Base-by-base conservation (phyloP, 92 coral and sea anemone species). In the Nematostella vectensis region DNA sequence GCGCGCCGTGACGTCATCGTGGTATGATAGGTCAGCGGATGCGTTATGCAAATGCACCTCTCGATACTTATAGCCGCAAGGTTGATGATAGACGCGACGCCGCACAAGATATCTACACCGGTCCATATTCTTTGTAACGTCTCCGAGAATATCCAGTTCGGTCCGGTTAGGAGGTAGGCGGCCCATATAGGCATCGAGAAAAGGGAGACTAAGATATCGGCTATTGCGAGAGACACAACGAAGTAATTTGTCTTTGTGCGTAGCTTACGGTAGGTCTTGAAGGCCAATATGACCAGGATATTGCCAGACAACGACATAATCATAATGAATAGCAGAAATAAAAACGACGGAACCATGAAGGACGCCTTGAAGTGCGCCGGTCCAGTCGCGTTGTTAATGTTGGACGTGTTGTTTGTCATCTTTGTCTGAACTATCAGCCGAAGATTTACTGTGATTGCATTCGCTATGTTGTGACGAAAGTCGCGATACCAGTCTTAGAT, bases 51-150 rank as follows among this genome's bases (percentile, higher is more conserved):
- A 11, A 89, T 44, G 55, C 80, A 85, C 8, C 97, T 75, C 50
- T 89, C 97, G 8, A 89, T 75, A 63, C 97, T 89, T 11, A 89
- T 89, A 6, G 95, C 84, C n/a, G 95, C 83, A 18, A 89, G 61
- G 69, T 89, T 81, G 39, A 77, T 80, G 31, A 89, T 89, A 25
- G 95, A 85, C 0, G 97, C 89, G 1, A 81, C 83, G 30, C 97
- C 88, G 31, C 95, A 85, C 20, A 85, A 64, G 40, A 89, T 89
- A 48, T 89, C 97, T 49, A 74, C 67, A 25, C 76, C 56, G 17
- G 94, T 79, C 97, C 97, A 89, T 23, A 81, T 39, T 47, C 60
- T 70, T 9, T 56, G 28, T 15, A 80, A 58, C 6, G 31, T 53
- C 4, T 4, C 9, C 8, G 57, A 23, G 12, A 65, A 65, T 2